phyloP scores from a whole-genome alignment of 2,797 vertebrate genomes.

The Apogon talboti region DNA sequence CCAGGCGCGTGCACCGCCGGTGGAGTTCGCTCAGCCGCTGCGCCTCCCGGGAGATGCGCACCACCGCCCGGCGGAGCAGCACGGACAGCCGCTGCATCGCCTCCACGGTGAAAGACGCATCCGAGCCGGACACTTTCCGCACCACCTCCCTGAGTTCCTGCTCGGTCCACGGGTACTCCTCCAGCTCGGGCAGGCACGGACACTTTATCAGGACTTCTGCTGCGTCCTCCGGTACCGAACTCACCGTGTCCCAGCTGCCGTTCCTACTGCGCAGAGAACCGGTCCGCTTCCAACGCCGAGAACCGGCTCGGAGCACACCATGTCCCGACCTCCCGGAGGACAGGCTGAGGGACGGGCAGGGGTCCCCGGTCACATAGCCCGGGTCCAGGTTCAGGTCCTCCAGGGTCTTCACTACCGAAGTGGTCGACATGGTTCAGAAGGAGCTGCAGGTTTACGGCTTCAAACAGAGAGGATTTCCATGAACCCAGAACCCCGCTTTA shows the following conservation, averaged over 20 bases:
- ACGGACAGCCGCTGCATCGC: slow-evolving; percentile 83
- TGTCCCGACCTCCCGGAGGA: slow-evolving; percentile 84
- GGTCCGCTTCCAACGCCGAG: slow-evolving; percentile 89
- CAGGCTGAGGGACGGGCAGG: slow-evolving; percentile 90
- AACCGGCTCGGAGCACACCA: slow-evolving; percentile 83
- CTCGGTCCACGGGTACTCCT: slow-evolving; percentile 93
- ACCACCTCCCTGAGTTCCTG: slow-evolving; percentile 86
- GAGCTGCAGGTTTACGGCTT: slow-evolving; percentile 8
- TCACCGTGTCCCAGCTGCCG: slow-evolving; percentile 95
- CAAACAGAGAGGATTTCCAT: slow-evolving; percentile 14
- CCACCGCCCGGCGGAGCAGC: slow-evolving; percentile 87
- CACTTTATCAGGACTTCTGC: slow-evolving; percentile 89
- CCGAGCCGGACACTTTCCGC: slow-evolving; percentile 73
- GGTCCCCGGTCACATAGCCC: slow-evolving; percentile 91
- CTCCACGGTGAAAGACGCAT: slow-evolving; percentile 79
- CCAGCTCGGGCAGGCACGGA: slow-evolving; percentile 90
- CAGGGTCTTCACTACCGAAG: slow-evolving; percentile 86
- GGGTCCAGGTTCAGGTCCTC: slow-evolving; percentile 93
- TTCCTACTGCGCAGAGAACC: slow-evolving; percentile 92
- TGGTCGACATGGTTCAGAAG: slow-evolving; percentile 80
- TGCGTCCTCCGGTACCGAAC: slow-evolving; percentile 89
- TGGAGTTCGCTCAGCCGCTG: slow-evolving; percentile 92
- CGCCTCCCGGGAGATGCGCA: slow-evolving; percentile 90
- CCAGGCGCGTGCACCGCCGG: slow-evolving; percentile 91
- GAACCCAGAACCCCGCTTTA: neutral